phyloP scores from a whole-genome alignment of 2,113 vertebrate genomes.

The Bufo gargarizans region DNA sequence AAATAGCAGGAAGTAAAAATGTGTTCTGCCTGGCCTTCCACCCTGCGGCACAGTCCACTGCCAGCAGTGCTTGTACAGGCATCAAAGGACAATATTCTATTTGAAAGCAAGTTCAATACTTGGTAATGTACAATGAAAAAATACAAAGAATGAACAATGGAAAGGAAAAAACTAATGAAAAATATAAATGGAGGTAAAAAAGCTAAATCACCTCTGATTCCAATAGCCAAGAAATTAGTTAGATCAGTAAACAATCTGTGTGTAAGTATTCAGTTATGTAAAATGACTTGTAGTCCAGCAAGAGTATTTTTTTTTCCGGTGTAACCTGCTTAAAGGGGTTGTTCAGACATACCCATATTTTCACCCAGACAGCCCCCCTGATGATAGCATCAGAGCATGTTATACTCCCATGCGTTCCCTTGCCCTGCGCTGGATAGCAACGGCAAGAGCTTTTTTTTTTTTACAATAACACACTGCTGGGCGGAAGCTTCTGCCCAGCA shows the following conservation, averaged over 20 bases:
- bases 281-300: neutral
- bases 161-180: neutral
- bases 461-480: too few relatives aligned
- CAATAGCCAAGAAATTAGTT: neutral
- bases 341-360: too few relatives aligned
- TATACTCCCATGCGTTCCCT: too few relatives aligned
- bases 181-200: neutral
- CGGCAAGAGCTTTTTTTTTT: too few relatives aligned
- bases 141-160: neutral
- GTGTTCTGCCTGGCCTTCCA: neutral
- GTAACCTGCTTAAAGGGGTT: neutral
- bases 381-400: too few relatives aligned
- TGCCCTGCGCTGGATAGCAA: too few relatives aligned
- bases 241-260: neutral
- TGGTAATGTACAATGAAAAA: neutral
- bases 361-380: too few relatives aligned
- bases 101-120: constrained; percentile 24
- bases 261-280: neutral
- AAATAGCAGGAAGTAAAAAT: neutral
- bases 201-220: neutral
- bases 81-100: constrained; percentile 45
- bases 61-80: constrained; percentile 31
- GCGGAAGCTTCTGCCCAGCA: too few relatives aligned
- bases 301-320: neutral
- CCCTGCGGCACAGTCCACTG: constrained; percentile 31